phyloP scores from a whole-genome alignment of 2,888 invertebrate genomes.

The Geophilus truncorum region DNA sequence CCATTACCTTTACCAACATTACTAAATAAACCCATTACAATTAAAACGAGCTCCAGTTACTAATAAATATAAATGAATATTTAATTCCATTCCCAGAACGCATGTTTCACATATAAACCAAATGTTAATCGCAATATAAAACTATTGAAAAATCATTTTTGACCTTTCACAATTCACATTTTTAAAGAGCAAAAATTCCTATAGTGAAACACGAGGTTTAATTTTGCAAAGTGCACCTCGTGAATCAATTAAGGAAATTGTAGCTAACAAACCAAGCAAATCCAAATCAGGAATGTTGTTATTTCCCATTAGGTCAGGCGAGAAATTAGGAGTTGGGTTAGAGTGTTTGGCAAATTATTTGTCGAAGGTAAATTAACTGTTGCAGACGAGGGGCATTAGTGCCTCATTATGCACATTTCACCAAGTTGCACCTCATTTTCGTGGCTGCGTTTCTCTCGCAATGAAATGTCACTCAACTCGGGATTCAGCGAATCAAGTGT shows the following conservation, averaged over 20 bases:
- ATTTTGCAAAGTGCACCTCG: background rate
- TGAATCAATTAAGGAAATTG: background rate
- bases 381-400: constrained; percentile 3
- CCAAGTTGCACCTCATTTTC: constrained; percentile 14
- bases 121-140: too few species aligned
- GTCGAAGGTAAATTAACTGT: constrained; percentile 17
- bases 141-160: too few species aligned
- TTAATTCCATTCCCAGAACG: too few species aligned
- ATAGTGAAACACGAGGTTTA: too few species aligned
- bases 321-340: background rate
- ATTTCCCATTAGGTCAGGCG: constrained; percentile 22
- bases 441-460: background rate
- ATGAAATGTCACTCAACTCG: background rate
- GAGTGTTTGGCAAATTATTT: background rate
- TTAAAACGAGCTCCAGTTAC: too few species aligned
- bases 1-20: too few species aligned
- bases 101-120: too few species aligned
- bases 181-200: too few species aligned
- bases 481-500: background rate
- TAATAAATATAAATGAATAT: too few species aligned
- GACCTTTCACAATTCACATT: too few species aligned
- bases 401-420: constrained; percentile 7
- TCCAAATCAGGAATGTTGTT: constrained; percentile 14
- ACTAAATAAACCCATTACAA: too few species aligned
- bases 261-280: background rate